phyloP scores from a whole-genome alignment of 1,140 invertebrate genomes.

The Diprion similis region DNA sequence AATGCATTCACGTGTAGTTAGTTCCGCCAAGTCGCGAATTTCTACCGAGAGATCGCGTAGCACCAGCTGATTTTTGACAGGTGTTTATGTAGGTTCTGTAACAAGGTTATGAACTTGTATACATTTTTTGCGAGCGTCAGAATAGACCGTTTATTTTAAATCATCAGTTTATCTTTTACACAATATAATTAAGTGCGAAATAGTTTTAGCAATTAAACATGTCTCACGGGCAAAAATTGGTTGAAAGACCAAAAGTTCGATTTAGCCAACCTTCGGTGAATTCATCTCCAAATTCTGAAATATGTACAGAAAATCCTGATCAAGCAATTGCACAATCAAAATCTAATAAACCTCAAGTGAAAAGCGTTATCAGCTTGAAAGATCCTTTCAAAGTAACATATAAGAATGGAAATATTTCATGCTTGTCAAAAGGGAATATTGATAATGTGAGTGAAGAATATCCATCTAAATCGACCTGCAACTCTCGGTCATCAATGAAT shows the following conservation, averaged over 20 bases:
- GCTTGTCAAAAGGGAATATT: background rate
- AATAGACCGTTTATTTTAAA: background rate
- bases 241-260: conserved; percentile 38
- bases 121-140: background rate
- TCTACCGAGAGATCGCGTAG: too few species aligned
- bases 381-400: conserved; percentile 32
- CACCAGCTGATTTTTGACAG: background rate
- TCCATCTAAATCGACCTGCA: background rate
- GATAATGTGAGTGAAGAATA: background rate
- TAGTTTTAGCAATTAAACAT: background rate
- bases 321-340: background rate
- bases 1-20: too few species aligned
- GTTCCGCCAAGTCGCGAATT: too few species aligned
- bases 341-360: conserved; percentile 30
- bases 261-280: conserved; percentile 32
- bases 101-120: conserved; percentile 6
- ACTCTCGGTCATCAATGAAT: background rate
- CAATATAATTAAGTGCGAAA: background rate
- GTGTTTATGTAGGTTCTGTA: background rate
- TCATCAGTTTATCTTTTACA: background rate
- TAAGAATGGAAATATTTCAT: background rate
- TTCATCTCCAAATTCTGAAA: background rate
- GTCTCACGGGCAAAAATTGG: background rate
- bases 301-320: background rate
- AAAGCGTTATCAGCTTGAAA: conserved; percentile 25